Evolutionary conservation across 2,888 invertebrate species (phyloP).

Genomic region (Abrostola triplasia): DNA sequence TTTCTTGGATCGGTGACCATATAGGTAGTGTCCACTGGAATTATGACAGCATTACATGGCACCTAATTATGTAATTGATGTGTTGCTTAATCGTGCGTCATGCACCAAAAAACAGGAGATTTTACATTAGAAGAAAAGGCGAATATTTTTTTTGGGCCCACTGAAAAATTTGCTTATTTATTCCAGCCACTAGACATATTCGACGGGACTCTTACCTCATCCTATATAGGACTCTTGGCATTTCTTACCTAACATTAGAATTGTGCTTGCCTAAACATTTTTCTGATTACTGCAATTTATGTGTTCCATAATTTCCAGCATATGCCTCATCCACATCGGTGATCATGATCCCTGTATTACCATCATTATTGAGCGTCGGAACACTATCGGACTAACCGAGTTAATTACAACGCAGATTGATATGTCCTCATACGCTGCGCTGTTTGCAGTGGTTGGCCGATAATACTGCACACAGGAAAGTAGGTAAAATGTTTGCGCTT

Average conservation of each 20-base stretch:
- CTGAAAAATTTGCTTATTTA: too few species aligned
- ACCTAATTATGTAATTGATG: neutral
- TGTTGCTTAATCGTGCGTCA: neutral
- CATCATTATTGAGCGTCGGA: slow-evolving; percentile 60
- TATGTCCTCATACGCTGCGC: slow-evolving; percentile 54
- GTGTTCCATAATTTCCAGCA: neutral
- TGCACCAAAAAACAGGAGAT: too few species aligned
- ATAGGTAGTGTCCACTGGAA: neutral
- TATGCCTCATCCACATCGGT: slow-evolving; percentile 51
- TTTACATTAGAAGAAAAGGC: too few species aligned
- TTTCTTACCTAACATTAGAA: too few species aligned
- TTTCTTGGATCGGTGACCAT: neutral
- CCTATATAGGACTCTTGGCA: too few species aligned
- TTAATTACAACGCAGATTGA: slow-evolving; percentile 73
- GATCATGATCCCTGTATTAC: slow-evolving; percentile 24
- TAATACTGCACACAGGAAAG: slow-evolving; percentile 11
- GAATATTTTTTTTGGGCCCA: too few species aligned
- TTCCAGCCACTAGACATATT: too few species aligned
- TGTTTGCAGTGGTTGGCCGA: slow-evolving; percentile 41
- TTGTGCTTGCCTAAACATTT: too few species aligned
- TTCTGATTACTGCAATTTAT: neutral
- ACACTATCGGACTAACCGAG: slow-evolving; percentile 71
- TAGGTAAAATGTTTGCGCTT: neutral
- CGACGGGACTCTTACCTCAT: too few species aligned
- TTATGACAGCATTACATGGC: neutral